A percentile compares a stretch with the other conserved stretches of the same genome.
phyloP scores from a whole-genome alignment of 2,113 vertebrate species.

The Rhynchomys soricoides region DNA sequence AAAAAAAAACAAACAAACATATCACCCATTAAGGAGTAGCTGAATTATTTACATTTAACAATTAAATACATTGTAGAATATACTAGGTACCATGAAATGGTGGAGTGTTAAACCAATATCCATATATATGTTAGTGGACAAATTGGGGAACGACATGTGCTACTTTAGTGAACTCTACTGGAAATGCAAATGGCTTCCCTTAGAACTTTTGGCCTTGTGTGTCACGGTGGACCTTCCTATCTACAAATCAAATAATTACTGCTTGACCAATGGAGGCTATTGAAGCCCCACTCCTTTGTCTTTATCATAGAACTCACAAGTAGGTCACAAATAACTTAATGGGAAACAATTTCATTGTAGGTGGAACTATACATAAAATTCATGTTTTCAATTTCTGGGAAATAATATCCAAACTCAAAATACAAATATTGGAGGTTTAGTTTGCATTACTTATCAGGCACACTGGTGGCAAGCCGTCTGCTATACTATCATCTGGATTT shows the following conservation, averaged over 20 bases:
- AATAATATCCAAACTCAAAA: conserved; percentile 46
- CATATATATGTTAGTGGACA: background rate
- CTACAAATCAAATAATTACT: background rate
- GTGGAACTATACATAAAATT: background rate
- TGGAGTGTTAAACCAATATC: background rate
- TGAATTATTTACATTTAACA: background rate
- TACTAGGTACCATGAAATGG: background rate
- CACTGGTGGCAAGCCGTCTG: background rate
- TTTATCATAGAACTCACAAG: background rate
- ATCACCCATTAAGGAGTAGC: too few species aligned
- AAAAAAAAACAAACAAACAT: background rate
- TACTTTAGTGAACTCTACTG: background rate
- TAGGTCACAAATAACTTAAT: conserved; percentile 17
- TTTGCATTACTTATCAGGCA: background rate
- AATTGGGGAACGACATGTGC: background rate
- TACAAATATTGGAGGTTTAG: background rate
- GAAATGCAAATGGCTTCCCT: background rate
- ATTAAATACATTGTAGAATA: background rate
- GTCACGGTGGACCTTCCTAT: background rate
- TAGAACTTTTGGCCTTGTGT: background rate
- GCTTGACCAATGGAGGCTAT: background rate
- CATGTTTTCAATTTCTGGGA: background rate
- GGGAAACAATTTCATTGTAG: background rate
- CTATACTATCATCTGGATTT: background rate
- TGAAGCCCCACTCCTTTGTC: background rate